Evolutionary conservation across 2,113 vertebrate species (phyloP), one percentile per base, ranked within the genome.

Genomic region (Lasiurus borealis): DNA sequence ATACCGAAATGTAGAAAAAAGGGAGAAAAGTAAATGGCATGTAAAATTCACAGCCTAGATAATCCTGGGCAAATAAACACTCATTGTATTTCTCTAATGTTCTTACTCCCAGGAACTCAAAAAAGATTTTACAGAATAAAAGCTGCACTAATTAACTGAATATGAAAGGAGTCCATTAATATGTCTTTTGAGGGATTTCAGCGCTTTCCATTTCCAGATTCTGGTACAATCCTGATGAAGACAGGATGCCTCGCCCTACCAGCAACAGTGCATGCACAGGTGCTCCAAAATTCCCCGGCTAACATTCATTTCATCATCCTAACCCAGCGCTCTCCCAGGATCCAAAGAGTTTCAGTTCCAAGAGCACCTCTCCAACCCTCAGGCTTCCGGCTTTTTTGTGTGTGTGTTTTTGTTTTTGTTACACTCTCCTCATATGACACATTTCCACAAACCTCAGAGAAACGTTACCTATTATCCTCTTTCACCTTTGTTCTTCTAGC

Each of bases 101-200:
- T 83, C 81, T 72, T 69, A 52, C 13, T 78, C 54, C 90, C 34
- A 92, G 82, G 62, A 78, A 93, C 83, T 48, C 62, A 48, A 72
- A n/a, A n/a, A 96, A 81, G 68, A 91, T 76, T 77, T 90, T 73
- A 85, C 4, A 62, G 31, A 25, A 86, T 88, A 72, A 95, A 95
- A 95, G 71, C 21, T 5, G 23, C 40, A 85, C 66, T 68, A 52
- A 90, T 72, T 64, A 88, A 69, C 14, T 34, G 44, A 89, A 64
- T 81, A 64, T 21, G 48, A 95, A 86, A 91, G 68, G 44, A 85
- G 44, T 5, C 52, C 16, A 19, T 80, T 88, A 92, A 83, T 21
- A 48, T 23, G 76, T 62, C 89, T 89, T 95, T 59, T 19, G 48
- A 84, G 72, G 48, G 62, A 71, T 52, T 85, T 91, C 54, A 25